These are phyloP conservation scores for Drosophila hawaiiensis DNA, from an alignment of 2,888 invertebrate species.

Conservation along the genomic window DNA sequence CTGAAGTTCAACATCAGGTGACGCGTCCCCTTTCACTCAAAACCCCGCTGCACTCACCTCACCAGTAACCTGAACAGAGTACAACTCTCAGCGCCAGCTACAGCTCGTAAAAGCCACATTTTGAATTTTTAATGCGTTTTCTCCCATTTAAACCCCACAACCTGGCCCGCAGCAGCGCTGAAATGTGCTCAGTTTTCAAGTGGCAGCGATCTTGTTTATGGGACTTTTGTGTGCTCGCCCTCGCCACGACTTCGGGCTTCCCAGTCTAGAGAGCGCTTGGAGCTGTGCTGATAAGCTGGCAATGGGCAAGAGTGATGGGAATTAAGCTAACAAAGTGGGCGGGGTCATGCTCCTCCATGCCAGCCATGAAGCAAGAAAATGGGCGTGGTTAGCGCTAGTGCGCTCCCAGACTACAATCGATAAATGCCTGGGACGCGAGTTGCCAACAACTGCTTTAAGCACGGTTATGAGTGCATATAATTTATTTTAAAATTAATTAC, in stretches of 20 bases:
- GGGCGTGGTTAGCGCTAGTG: constrained; percentile 7
- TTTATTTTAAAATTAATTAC: background rate
- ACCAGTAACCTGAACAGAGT: background rate
- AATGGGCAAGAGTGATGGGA: constrained; percentile 26
- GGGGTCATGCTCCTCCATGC: constrained; percentile 24
- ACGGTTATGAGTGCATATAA: background rate
- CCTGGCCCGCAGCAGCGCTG: constrained; percentile 27
- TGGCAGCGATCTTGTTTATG: constrained; percentile 78
- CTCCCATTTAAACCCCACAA: constrained; percentile 9
- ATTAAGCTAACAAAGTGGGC: constrained; percentile 52
- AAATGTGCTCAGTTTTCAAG: constrained; percentile 68
- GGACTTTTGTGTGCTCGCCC: constrained; percentile 47
- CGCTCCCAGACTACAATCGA: constrained; percentile 31
- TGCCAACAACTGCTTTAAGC: constrained; percentile 22
- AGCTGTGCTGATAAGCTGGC: constrained; percentile 34
- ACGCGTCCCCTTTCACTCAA: background rate
- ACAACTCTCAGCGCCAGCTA: constrained; percentile 23
- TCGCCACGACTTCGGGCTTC: background rate
- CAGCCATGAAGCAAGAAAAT: background rate
- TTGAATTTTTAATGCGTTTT: constrained; percentile 68
- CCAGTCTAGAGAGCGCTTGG: constrained; percentile 5
- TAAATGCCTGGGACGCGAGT: constrained; percentile 15
- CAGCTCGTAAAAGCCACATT: constrained; percentile 71
- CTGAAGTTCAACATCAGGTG: constrained; percentile 45
- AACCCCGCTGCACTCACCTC: background rate